phyloP scores from a whole-genome alignment of 2,888 invertebrate genomes.

The Chymomyza fuscimana region DNA sequence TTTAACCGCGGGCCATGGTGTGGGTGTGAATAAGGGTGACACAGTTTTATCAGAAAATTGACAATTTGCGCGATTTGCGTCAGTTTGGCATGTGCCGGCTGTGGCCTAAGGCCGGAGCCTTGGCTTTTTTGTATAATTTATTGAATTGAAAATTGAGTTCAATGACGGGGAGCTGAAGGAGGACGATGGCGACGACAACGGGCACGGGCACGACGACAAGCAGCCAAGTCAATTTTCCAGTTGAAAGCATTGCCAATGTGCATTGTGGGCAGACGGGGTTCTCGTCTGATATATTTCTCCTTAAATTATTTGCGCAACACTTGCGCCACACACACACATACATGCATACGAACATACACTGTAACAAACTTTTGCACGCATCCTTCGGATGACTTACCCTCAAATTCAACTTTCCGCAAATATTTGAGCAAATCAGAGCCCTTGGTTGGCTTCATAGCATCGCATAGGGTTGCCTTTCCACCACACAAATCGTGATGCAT shows the following conservation, averaged over 20 bases:
- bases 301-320: slow-evolving; percentile 64
- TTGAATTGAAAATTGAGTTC: slow-evolving; percentile 77
- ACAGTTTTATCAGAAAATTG: slow-evolving; percentile 66
- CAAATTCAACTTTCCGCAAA: slow-evolving; percentile 91
- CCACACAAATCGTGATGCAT: slow-evolving; percentile 92
- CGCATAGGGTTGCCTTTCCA: slow-evolving; percentile 88
- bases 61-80: slow-evolving; percentile 69
- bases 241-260: slow-evolving; percentile 66
- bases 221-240: slow-evolving; percentile 77
- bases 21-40: background rate
- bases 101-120: slow-evolving; percentile 10
- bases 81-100: slow-evolving; percentile 27
- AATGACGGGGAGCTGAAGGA: slow-evolving; percentile 61
- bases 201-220: background rate
- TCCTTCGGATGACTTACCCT: slow-evolving; percentile 83
- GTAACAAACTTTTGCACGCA: slow-evolving; percentile 3
- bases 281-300: slow-evolving; percentile 38
- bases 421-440: slow-evolving; percentile 91
- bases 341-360: slow-evolving; percentile 1
- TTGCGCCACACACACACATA: slow-evolving; percentile 27
- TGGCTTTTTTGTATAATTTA: slow-evolving; percentile 66
- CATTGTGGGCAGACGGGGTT: slow-evolving; percentile 37
- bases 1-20: background rate
- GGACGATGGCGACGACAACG: background rate
- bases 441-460: slow-evolving; percentile 93